Evolutionary conservation across 2,888 invertebrate species (phyloP).

Genomic region (Ephialtes manifestator): DNA sequence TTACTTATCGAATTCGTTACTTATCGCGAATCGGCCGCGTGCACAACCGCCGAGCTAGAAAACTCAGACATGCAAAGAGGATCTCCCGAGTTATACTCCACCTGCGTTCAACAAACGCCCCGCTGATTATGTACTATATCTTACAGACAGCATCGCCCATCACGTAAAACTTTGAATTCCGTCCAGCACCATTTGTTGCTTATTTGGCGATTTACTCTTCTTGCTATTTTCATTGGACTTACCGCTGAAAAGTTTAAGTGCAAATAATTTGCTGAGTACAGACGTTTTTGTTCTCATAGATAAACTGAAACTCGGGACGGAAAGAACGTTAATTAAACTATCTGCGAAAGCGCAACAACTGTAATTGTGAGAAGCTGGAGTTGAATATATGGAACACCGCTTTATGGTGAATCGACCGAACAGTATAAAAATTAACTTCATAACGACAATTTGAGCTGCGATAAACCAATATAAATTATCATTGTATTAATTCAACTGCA

Average conservation of each 20-base stretch:
- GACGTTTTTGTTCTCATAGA: too few species aligned
- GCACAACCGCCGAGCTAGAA: slow-evolving; percentile 37
- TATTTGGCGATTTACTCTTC: slow-evolving; percentile 6
- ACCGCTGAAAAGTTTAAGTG: neutral
- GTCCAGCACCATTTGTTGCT: slow-evolving; percentile 10
- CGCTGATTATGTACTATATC: slow-evolving; percentile 29
- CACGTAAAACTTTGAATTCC: neutral
- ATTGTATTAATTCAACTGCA: too few species aligned
- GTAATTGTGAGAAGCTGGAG: neutral
- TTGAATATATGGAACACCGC: neutral
- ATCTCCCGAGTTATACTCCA: slow-evolving; percentile 47
- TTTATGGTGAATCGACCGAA: neutral
- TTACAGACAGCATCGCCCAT: neutral
- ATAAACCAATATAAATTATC: neutral
- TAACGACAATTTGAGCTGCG: neutral
- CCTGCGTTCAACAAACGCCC: slow-evolving; percentile 13
- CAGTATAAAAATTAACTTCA: neutral
- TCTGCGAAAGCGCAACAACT: neutral
- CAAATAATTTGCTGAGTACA: neutral
- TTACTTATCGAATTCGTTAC: slow-evolving; percentile 69
- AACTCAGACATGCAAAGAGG: slow-evolving; percentile 70
- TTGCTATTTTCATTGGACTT: neutral
- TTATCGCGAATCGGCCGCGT: slow-evolving; percentile 57
- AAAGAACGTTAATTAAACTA: neutral
- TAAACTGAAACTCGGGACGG: neutral